Conservation (phyloP, 1,140 invertebrate species). For the Aphelinus certus region DNA sequence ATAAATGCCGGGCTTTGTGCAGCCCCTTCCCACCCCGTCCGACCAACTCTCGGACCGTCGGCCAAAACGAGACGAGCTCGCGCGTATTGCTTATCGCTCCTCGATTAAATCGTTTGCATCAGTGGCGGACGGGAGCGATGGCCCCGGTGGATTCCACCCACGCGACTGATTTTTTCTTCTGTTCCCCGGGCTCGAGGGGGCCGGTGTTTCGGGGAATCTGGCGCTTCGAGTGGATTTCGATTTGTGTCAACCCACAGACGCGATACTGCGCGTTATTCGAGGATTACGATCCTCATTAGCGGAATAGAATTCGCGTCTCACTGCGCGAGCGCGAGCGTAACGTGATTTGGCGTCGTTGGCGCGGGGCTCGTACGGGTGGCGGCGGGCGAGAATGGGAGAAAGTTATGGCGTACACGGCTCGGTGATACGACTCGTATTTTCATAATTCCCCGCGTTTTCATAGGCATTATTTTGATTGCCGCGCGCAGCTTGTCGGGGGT, state of each 20-base stretch:
- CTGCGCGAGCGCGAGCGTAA: background rate
- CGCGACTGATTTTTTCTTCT: too few species aligned
- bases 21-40: background rate
- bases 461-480: conserved; percentile 23
- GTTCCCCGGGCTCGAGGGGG: too few species aligned
- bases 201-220: background rate
- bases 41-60: too few species aligned
- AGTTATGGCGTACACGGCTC: too few species aligned
- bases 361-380: background rate
- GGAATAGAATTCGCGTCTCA: too few species aligned
- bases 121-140: background rate
- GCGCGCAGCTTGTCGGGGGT: background rate
- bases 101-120: conserved; percentile 38
- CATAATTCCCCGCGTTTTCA: conserved; percentile 21
- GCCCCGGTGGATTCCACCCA: too few species aligned
- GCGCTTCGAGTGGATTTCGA: background rate
- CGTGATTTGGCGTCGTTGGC: conserved; percentile 16
- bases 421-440: conserved; percentile 17
- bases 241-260: background rate
- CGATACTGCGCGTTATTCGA: background rate
- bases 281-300: too few species aligned
- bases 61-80: background rate
- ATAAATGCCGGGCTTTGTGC: conserved; percentile 18
- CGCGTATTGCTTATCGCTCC: background rate
- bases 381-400: background rate